Evolutionary conservation across 2,888 invertebrate species (phyloP).

Genomic region (Zygaena filipendulae): DNA sequence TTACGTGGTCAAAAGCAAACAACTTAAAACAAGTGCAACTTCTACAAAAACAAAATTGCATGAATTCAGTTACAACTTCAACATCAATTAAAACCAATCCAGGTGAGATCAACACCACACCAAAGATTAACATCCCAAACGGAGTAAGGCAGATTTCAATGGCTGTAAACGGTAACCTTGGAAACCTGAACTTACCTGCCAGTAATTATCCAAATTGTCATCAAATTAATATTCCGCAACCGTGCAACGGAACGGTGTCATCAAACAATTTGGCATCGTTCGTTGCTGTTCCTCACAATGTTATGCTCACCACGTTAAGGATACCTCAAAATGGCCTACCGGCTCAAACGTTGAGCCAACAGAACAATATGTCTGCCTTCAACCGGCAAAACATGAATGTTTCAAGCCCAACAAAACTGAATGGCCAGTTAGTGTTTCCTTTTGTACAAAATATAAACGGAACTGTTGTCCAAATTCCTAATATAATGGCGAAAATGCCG

Average conservation of each 20-base stretch:
- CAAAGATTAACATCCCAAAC: slow-evolving; percentile 53
- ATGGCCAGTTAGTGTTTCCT: slow-evolving; percentile 68
- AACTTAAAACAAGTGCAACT: slow-evolving; percentile 55
- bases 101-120: slow-evolving; percentile 42
- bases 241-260: slow-evolving; percentile 46
- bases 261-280: slow-evolving; percentile 54
- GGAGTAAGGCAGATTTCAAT: slow-evolving; percentile 49
- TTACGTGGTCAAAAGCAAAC: slow-evolving; percentile 60
- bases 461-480: slow-evolving; percentile 71
- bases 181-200: slow-evolving; percentile 47
- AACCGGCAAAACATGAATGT: slow-evolving; percentile 51
- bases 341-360: slow-evolving; percentile 43
- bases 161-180: slow-evolving; percentile 43
- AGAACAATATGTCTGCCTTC: slow-evolving; percentile 45
- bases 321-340: slow-evolving; percentile 62
- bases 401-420: slow-evolving; percentile 55
- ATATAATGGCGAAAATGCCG: slow-evolving; percentile 67
- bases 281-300: slow-evolving; percentile 61
- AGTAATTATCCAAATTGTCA: slow-evolving; percentile 54
- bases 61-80: slow-evolving; percentile 29
- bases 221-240: slow-evolving; percentile 49
- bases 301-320: slow-evolving; percentile 67
- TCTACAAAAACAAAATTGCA: slow-evolving; percentile 51
- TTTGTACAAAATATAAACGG: slow-evolving; percentile 70
- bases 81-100: slow-evolving; percentile 24